Evolutionary conservation across 2,797 vertebrate genomes (phyloP).

Genomic region (Netta rufina): DNA sequence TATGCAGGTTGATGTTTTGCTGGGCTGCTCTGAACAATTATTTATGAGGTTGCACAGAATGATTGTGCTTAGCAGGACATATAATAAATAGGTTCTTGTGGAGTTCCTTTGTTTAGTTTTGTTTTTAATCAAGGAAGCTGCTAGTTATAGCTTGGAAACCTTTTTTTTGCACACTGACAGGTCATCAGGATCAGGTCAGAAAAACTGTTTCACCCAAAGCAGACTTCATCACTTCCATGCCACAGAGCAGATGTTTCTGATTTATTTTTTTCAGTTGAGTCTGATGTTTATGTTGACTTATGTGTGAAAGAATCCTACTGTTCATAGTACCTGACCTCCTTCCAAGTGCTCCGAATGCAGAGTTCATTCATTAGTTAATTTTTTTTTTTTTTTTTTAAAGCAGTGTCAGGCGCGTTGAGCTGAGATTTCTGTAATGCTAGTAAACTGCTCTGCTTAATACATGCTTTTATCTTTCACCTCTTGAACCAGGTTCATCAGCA

Average conservation of each 20-base stretch:
- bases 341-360: neutral
- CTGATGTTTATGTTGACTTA: neutral
- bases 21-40: neutral
- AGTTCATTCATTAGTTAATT: neutral
- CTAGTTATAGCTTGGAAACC: conserved; percentile 11
- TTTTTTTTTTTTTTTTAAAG: neutral
- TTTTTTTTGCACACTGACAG: neutral
- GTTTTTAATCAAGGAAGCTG: neutral
- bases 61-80: neutral
- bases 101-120: neutral
- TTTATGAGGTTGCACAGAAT: neutral
- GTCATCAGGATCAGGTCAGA: neutral
- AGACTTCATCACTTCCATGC: neutral
- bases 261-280: neutral
- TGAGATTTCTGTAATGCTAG: neutral
- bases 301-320: neutral
- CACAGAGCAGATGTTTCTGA: conserved; percentile 5
- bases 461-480: conserved; percentile 36
- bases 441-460: conserved; percentile 19
- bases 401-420: neutral
- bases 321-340: neutral
- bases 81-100: neutral
- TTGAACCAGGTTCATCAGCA: conserved; percentile 95
- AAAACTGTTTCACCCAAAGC: conserved; percentile 9
- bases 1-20: neutral